Evolutionary conservation across 2,113 vertebrate genomes (phyloP).

Genomic region (Cryptoleucopteryx plumbea): DNA sequence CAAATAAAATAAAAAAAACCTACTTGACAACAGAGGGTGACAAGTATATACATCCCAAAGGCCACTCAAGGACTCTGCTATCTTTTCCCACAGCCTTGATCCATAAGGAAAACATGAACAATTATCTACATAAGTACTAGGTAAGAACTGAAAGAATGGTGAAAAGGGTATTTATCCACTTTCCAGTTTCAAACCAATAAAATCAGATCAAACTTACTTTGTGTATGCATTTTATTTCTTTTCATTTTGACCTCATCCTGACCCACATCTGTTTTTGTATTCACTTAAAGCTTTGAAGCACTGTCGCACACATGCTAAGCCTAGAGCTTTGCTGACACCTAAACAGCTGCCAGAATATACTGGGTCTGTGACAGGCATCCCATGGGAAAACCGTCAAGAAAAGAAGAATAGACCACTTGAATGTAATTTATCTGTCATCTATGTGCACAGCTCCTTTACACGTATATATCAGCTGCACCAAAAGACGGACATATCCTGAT

Average conservation of each 20-base stretch:
- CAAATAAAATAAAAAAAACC: neutral
- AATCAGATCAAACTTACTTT: neutral
- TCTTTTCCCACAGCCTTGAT: neutral
- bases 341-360: neutral
- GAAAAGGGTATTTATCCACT: neutral
- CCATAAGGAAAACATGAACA: neutral
- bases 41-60: neutral
- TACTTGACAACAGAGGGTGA: neutral
- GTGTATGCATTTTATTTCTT: neutral
- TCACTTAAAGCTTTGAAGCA: neutral
- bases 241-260: neutral
- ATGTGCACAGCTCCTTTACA: neutral
- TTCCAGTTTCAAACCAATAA: neutral
- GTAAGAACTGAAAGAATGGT: neutral
- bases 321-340: neutral
- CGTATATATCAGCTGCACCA: neutral
- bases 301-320: neutral
- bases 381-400: neutral
- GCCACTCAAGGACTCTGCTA: neutral
- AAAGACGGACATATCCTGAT: neutral
- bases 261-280: neutral
- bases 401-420: neutral
- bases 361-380: neutral
- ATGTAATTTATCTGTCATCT: neutral
- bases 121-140: fast-evolving